These are phyloP conservation scores for Drosophila nasuta DNA, from an alignment of 1,140 invertebrate genomes.

Conservation along the genomic window DNA sequence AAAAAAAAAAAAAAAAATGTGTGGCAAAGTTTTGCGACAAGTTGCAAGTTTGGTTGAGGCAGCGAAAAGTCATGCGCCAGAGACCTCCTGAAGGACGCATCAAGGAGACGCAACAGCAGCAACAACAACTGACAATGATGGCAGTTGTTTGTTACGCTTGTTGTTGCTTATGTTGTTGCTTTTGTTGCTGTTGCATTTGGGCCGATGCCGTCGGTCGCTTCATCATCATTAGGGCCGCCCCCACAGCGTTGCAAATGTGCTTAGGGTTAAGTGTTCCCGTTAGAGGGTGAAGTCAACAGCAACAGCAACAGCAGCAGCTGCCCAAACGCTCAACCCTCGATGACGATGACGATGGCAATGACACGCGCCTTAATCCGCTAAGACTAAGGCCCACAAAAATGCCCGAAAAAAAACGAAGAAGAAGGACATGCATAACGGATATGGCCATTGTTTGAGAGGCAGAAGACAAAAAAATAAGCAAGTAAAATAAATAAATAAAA, in stretches of 20 bases:
- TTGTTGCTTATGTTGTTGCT: constrained; percentile 16
- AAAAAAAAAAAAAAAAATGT: constrained; percentile 42
- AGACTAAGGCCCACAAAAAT: constrained; percentile 35
- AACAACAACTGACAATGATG: constrained; percentile 48
- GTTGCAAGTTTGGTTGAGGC: constrained; percentile 55
- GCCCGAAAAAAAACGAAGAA: constrained; percentile 10
- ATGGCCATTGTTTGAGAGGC: constrained; percentile 46
- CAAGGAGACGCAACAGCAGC: constrained; percentile 60
- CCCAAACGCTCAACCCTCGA: constrained; percentile 10
- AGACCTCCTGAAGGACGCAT: constrained; percentile 81
- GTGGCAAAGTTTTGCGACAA: constrained; percentile 72
- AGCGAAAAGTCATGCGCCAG: constrained; percentile 80
- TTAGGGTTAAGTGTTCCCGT: constrained; percentile 83
- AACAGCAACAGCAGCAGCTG: constrained; percentile 35
- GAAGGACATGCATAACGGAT: constrained; percentile 1
- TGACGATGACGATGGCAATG: constrained; percentile 26
- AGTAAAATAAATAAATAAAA: neutral
- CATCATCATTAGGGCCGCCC: constrained; percentile 75
- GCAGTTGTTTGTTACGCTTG: constrained; percentile 43
- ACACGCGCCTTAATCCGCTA: constrained; percentile 52
- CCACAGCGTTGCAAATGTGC: constrained; percentile 46
- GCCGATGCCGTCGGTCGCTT: constrained; percentile 38
- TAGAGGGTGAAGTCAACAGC: constrained; percentile 58
- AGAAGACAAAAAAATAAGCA: neutral
- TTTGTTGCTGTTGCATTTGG: constrained; percentile 12